These are phyloP conservation scores for Silurus lanzhouensis DNA, from an alignment of 2,797 vertebrate species.

Conservation along the genomic window DNA sequence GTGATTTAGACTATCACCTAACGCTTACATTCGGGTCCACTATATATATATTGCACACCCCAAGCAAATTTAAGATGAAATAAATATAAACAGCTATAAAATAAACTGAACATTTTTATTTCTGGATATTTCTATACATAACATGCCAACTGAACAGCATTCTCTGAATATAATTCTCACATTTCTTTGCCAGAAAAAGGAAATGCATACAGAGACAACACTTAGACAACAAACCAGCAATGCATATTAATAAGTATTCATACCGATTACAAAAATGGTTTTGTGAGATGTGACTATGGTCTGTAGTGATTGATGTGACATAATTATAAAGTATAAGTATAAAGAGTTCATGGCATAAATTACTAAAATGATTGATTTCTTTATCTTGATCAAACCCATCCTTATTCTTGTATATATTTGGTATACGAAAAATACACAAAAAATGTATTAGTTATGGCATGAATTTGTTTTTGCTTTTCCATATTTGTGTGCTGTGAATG, in stretches of 20 bases:
- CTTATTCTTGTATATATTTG: neutral
- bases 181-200: neutral
- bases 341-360: neutral
- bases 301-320: neutral
- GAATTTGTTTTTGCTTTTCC: neutral
- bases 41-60: neutral
- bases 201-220: neutral
- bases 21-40: neutral
- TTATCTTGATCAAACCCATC: neutral
- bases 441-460: neutral
- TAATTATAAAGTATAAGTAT: neutral
- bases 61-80: neutral
- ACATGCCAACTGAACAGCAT: constrained; percentile 2
- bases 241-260: neutral
- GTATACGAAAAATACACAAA: neutral
- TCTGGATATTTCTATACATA: neutral
- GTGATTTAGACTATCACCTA: neutral
- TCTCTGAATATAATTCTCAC: constrained; percentile 1
- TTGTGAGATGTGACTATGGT: neutral
- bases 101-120: neutral
- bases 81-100: neutral
- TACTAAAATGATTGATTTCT: neutral
- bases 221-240: neutral
- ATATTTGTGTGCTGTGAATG: constrained; percentile 9
- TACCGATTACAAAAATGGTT: neutral